Evolutionary conservation across 2,888 invertebrate genomes (phyloP).

Genomic region (Nemotelus pantherinus): DNA sequence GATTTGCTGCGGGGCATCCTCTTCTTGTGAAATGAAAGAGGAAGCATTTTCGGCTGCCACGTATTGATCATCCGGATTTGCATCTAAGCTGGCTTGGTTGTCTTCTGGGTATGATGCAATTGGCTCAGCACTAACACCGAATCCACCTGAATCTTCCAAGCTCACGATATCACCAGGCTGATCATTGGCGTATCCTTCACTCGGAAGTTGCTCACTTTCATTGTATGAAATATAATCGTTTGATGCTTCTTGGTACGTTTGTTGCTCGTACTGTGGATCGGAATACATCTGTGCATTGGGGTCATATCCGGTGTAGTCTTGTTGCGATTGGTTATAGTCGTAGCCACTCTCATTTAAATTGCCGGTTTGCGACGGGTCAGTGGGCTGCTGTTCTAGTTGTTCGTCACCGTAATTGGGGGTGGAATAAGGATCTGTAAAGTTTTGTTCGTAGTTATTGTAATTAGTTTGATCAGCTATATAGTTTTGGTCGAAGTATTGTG

Average conservation of each 20-base stretch:
- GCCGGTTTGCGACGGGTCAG: constrained; percentile 57
- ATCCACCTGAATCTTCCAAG: background rate
- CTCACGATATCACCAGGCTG: background rate
- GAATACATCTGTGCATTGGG: constrained; percentile 54
- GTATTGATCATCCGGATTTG: background rate
- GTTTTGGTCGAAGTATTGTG: constrained; percentile 11
- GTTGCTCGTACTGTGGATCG: constrained; percentile 54
- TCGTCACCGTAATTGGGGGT: constrained; percentile 53
- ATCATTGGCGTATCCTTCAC: background rate
- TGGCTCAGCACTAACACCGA: background rate
- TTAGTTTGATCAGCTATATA: constrained; percentile 41
- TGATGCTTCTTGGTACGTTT: constrained; percentile 23
- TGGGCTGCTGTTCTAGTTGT: constrained; percentile 59
- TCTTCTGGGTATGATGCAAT: background rate
- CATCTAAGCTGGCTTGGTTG: background rate
- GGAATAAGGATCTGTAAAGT: constrained; percentile 60
- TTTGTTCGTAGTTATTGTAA: constrained; percentile 49
- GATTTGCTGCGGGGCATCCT: background rate
- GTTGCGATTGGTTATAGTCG: constrained; percentile 52
- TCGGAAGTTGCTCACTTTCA: background rate
- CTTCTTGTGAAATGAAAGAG: background rate
- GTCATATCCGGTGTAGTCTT: constrained; percentile 55
- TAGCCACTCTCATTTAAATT: constrained; percentile 50
- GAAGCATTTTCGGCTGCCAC: background rate
- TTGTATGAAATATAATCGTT: constrained; percentile 15